These are phyloP conservation scores for Steinernema feltiae DNA, from an alignment of 1,140 invertebrate genomes.

Conservation along the genomic window DNA sequence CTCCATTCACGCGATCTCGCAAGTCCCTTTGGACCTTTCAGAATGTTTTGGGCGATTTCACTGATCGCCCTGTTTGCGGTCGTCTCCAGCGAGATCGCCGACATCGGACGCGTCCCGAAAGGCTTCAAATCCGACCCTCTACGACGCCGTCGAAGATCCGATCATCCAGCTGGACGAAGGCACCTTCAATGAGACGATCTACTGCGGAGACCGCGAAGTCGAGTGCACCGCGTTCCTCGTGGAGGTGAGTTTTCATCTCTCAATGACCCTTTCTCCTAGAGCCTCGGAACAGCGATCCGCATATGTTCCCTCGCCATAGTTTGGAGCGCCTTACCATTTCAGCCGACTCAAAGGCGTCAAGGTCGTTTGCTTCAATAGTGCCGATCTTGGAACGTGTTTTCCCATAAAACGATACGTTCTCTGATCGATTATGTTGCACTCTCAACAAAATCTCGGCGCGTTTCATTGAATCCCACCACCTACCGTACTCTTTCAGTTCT, in stretches of 20 bases:
- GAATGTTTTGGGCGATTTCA: not conserved
- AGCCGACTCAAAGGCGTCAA: not conserved
- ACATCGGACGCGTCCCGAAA: slow-evolving; percentile 45
- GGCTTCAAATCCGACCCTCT: slow-evolving; percentile 55
- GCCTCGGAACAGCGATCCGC: no score
- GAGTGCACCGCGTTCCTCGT: slow-evolving; percentile 50
- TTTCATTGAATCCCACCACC: not conserved
- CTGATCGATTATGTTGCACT: slow-evolving; percentile 4
- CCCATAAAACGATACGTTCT: not conserved
- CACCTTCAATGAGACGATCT: slow-evolving; percentile 56
- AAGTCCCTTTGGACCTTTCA: not conserved
- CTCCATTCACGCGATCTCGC: not conserved
- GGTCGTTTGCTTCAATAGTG: not conserved
- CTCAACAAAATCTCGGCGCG: not conserved
- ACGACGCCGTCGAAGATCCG: slow-evolving; percentile 40
- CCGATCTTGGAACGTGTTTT: not conserved
- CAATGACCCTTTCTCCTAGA: not conserved
- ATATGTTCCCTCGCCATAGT: not conserved
- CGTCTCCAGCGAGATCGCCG: slow-evolving; percentile 26
- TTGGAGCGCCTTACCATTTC: not conserved
- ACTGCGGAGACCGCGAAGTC: slow-evolving; percentile 29
- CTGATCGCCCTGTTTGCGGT: not conserved
- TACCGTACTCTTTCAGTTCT: slow-evolving; percentile 39
- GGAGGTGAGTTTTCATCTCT: slow-evolving; percentile 33
- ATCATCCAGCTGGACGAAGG: slow-evolving; percentile 54